Conservation (phyloP, 1,140 invertebrate genomes). For the Sarcophaga peregrina region DNA sequence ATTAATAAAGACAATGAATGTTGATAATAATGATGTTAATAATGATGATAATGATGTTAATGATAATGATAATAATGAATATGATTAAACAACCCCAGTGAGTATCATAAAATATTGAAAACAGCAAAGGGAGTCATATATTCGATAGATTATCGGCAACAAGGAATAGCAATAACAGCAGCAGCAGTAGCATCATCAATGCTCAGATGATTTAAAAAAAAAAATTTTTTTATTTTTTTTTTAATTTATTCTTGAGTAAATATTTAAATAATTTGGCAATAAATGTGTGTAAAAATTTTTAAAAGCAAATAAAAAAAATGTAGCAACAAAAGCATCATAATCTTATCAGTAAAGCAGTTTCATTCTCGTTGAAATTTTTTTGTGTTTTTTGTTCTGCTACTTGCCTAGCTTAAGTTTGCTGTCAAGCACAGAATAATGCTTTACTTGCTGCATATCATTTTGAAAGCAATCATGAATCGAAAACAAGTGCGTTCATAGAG, state of each 20-base stretch:
- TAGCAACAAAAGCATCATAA: not conserved
- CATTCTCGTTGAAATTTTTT: too few relatives aligned
- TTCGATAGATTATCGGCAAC: constrained; percentile 14
- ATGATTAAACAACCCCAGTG: constrained; percentile 22
- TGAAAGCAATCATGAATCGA: too few relatives aligned
- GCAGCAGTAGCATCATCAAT: not conserved
- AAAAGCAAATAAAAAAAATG: too few relatives aligned
- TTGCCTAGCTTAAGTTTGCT: too few relatives aligned
- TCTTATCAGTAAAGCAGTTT: constrained; percentile 22
- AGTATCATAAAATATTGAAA: not conserved
- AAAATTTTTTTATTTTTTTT: too few relatives aligned
- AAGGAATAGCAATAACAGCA: too few relatives aligned
- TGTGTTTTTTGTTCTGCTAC: too few relatives aligned
- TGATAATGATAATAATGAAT: too few relatives aligned
- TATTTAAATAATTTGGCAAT: not conserved
- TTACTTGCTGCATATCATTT: too few relatives aligned
- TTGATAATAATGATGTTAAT: not conserved
- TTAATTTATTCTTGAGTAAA: not conserved
- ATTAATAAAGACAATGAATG: not conserved
- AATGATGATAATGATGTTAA: constrained; percentile 2
- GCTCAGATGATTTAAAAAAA: too few relatives aligned
- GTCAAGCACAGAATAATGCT: too few relatives aligned
- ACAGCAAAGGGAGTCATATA: not conserved
- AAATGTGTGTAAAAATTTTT: constrained; percentile 30
- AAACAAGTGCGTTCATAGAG: not conserved